Conservation (phyloP, 2,797 vertebrate species). For the Nannoperca obscura region DNA sequence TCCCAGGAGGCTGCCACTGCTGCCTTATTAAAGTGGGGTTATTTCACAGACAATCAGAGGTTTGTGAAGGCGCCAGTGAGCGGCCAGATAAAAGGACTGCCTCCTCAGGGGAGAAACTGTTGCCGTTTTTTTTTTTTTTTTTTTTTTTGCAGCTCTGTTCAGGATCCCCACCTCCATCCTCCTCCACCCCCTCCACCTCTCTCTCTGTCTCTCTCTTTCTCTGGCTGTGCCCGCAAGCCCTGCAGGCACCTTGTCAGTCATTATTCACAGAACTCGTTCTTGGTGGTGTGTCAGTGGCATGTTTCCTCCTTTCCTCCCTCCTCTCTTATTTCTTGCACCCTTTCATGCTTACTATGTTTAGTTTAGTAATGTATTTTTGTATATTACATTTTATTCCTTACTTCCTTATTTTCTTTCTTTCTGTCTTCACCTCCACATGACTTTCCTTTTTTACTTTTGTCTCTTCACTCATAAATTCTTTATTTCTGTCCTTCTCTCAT, state of each 20-base stretch:
- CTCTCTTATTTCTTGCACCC: constrained; percentile 12
- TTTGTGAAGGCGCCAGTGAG: constrained; percentile 89
- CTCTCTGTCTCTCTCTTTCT: constrained; percentile 40
- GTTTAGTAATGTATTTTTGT: constrained; percentile 12
- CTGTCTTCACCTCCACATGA: neutral
- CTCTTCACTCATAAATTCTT: neutral
- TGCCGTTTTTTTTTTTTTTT: constrained; percentile 72
- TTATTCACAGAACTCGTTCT: constrained; percentile 66
- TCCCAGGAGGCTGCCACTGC: constrained; percentile 80
- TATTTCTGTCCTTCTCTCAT: neutral
- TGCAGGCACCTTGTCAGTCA: constrained; percentile 81
- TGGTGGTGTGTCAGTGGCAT: constrained; percentile 49
- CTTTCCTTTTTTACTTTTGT: neutral
- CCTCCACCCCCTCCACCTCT: constrained; percentile 46
- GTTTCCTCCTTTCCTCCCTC: constrained; percentile 39
- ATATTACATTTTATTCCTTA: neutral
- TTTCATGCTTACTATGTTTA: constrained; percentile 13
- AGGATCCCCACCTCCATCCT: constrained; percentile 73
- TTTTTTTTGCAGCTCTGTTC: constrained; percentile 76
- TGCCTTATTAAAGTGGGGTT: constrained; percentile 86
- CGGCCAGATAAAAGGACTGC: constrained; percentile 86
- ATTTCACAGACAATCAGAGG: constrained; percentile 90
- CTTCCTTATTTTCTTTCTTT: neutral
- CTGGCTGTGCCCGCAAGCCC: constrained; percentile 65
- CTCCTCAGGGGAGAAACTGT: constrained; percentile 90